Conservation (phyloP, 2,113 vertebrate species). For the Pygoscelis adeliae region DNA sequence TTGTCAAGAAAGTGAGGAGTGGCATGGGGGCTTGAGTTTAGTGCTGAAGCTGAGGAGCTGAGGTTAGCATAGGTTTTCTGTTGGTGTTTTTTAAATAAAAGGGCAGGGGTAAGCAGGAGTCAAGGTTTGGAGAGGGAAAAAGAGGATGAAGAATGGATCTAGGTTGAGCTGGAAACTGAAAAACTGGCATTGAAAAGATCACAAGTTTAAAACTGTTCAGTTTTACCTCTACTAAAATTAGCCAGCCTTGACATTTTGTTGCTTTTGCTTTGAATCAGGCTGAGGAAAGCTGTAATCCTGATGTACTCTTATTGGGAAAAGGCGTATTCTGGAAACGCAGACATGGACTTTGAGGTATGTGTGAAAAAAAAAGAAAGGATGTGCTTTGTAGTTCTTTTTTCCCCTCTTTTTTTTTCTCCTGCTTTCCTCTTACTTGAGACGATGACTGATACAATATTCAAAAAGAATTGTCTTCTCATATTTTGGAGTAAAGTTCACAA, state of each 20-base stretch:
- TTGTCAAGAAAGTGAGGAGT: neutral
- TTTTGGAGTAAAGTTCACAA: neutral
- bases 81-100: neutral
- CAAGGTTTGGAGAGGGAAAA: neutral
- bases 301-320: neutral
- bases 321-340: neutral
- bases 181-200: neutral
- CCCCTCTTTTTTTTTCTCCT: no score
- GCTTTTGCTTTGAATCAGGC: neutral
- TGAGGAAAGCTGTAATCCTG: neutral
- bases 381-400: neutral
- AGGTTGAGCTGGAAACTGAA: neutral
- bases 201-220: neutral
- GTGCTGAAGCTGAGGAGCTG: neutral
- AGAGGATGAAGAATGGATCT: neutral
- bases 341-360: neutral
- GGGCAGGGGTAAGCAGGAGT: neutral
- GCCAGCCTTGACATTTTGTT: neutral
- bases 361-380: neutral
- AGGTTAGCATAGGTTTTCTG: neutral
- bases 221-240: neutral
- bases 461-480: neutral
- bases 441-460: neutral
- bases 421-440: neutral
- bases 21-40: rapidly evolving